Evolutionary conservation across 2,113 vertebrate genomes (phyloP), one percentile per base, ranked within the genome.

Genomic region (Rattus rattus): DNA sequence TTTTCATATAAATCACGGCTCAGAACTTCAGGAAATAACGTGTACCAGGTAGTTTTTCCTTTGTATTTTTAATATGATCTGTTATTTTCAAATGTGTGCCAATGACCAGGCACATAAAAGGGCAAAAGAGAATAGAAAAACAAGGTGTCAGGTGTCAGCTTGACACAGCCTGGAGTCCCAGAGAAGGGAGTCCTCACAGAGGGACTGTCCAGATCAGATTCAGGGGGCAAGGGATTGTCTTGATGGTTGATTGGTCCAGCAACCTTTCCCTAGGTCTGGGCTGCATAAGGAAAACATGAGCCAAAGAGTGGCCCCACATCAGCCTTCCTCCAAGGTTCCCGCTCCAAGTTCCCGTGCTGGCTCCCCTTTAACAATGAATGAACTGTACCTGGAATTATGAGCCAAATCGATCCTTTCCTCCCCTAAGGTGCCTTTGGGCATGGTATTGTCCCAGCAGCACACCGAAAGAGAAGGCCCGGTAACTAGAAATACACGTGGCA

Each of bases 81-180:
- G 52, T 49, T 94, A 91, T 61, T 94, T 94, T 91, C 14, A 97
- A 97, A 88, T 75, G 22, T 92, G 33, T 94, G 54, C 1, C 61
- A 83, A 6, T 90, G 61, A 13, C 67, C 0, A 5, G 43, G 89
- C 84, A 89, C 4, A 56, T 86, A 83, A 83, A 43, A 96, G 6
- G 39, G 10, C 28, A 94, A 93, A 87, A 94, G 17, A 80, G 6
- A 79, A 72, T 65, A 86, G 36, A 93, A 84, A 52, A 92, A 69
- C 12, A 85, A 94, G 30, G 59, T 67, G 28, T 67, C 39, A 67
- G 33, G 4, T 81, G 79, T 81, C 79, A 56, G n/a, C 47, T 52
- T 5, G 24, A 52, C 26, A 76, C 75, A 76, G 43, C 43, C 24
- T 85, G 54, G 39, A 65, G 61, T 85, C 83, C 65, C 61, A 26